Evolutionary conservation across 2,113 vertebrate species (phyloP).

Genomic region (Nymphicus hollandicus): DNA sequence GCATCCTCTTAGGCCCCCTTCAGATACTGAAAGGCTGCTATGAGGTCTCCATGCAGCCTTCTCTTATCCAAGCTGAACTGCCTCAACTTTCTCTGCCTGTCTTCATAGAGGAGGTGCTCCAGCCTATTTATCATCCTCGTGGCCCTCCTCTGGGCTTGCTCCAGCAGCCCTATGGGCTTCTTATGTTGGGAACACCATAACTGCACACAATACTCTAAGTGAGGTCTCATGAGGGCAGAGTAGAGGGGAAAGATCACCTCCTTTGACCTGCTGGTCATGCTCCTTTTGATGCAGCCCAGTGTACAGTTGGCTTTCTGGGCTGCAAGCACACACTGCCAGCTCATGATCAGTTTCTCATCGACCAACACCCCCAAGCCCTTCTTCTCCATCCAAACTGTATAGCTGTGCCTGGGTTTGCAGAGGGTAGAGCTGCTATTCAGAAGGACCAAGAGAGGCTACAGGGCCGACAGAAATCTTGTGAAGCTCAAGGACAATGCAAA

Average conservation of each 20-base stretch:
- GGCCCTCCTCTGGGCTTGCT: neutral
- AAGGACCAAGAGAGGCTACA: neutral
- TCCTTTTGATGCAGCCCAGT: neutral
- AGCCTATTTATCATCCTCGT: neutral
- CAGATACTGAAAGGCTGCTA: neutral
- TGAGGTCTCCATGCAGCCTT: neutral
- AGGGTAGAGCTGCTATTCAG: neutral
- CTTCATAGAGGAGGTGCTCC: neutral
- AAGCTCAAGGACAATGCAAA: neutral
- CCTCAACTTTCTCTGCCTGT: neutral
- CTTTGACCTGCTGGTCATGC: neutral
- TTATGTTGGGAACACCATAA: neutral
- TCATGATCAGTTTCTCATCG: neutral
- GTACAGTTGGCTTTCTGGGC: neutral
- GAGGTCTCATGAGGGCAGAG: neutral
- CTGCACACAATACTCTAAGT: neutral
- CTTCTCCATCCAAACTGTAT: neutral
- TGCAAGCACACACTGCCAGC: neutral
- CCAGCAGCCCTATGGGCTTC: neutral
- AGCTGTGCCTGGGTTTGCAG: neutral
- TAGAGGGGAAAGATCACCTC: neutral
- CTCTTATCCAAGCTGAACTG: neutral
- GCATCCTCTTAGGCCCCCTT: neutral
- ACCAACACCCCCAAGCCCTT: neutral
- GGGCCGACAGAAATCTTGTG: neutral